These are phyloP conservation scores for Halcyon smyrnensis DNA, from an alignment of 2,797 vertebrate species.

Conservation along the genomic window DNA sequence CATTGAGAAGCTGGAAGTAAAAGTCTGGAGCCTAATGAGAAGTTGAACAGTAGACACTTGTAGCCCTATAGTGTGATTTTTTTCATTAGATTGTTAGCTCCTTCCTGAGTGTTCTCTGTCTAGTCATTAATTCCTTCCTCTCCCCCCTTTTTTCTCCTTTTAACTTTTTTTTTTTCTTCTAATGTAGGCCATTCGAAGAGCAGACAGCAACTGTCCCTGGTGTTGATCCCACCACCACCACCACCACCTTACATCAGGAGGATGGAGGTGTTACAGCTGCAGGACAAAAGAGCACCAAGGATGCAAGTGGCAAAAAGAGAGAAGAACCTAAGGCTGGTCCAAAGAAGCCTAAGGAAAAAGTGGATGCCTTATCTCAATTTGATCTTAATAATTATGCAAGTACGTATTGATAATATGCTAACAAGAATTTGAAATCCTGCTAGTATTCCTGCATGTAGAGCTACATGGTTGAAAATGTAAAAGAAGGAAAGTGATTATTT, in stretches of 20 bases:
- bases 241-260: constrained; percentile 79
- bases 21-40: neutral
- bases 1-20: neutral
- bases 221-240: constrained; percentile 64
- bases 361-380: constrained; percentile 96
- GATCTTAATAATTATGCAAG: constrained; percentile 99
- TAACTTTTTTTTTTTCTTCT: neutral
- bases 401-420: constrained; percentile 76
- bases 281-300: constrained; percentile 85
- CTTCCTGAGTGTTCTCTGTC: neutral
- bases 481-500: neutral
- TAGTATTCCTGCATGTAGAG: neutral
- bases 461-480: neutral
- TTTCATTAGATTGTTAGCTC: neutral
- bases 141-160: too few relatives aligned
- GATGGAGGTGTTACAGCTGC: constrained; percentile 70
- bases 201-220: constrained; percentile 60
- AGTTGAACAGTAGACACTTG: neutral
- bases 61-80: neutral
- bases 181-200: constrained; percentile 80
- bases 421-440: neutral
- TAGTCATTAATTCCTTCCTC: neutral
- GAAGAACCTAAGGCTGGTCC: constrained; percentile 91
- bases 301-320: constrained; percentile 86
- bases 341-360: constrained; percentile 95